phyloP scores from a whole-genome alignment of 1,140 invertebrate species.

The Plodia interpunctella region DNA sequence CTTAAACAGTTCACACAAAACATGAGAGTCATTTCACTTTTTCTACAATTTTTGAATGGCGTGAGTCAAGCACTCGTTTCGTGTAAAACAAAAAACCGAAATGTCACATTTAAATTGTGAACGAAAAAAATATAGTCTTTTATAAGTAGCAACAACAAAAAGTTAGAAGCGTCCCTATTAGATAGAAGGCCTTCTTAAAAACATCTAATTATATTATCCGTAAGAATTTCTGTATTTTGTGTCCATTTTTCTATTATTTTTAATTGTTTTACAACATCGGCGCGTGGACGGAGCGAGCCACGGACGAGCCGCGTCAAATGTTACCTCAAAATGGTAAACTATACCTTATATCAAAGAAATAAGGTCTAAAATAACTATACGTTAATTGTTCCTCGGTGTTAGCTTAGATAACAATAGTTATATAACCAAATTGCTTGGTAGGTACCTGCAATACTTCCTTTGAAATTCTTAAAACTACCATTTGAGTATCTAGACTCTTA shows the following conservation, averaged over 20 bases:
- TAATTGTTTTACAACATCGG: conserved; percentile 53
- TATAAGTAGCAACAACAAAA: background rate
- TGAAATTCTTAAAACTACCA: too few relatives aligned
- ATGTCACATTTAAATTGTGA: background rate
- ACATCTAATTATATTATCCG: conserved; percentile 32
- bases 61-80: background rate
- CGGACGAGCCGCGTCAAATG: background rate
- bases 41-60: background rate
- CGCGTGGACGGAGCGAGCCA: conserved; percentile 59
- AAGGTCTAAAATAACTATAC: background rate
- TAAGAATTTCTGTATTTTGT: conserved; percentile 56
- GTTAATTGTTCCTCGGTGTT: background rate
- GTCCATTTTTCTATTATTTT: conserved; percentile 39
- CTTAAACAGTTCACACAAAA: background rate
- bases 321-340: background rate
- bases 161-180: conserved; percentile 1
- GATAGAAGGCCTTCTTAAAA: background rate
- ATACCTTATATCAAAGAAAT: background rate
- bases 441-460: background rate
- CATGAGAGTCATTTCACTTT: background rate
- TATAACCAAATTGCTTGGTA: background rate
- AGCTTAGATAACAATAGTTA: background rate
- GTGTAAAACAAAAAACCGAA: conserved; percentile 10
- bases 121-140: conserved; percentile 6
- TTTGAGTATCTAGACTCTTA: too few relatives aligned